A percentile compares a stretch with the other conserved stretches of the same genome.
These are phyloP conservation scores for Mus pahari DNA, from an alignment of 2,113 vertebrate genomes.

Conservation along the genomic window DNA sequence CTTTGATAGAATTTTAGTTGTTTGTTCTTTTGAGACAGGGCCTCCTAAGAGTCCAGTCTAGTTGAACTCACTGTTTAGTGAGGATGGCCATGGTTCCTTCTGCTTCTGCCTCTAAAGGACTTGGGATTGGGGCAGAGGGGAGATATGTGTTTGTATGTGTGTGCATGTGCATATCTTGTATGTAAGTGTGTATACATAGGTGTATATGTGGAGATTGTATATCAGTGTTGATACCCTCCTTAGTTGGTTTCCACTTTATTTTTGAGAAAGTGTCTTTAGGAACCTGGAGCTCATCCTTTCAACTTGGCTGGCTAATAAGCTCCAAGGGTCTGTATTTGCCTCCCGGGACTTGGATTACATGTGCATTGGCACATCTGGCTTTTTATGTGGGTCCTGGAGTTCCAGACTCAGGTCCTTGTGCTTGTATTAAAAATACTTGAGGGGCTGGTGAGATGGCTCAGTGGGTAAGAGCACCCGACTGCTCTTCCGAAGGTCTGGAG, in stretches of 20 bases:
- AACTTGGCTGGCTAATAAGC: not conserved
- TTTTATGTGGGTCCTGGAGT: not conserved
- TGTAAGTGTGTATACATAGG: not conserved
- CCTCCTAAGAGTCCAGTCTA: not conserved
- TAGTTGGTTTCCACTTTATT: not conserved
- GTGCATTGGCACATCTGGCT: not conserved
- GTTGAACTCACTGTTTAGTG: not conserved
- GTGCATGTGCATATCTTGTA: not conserved
- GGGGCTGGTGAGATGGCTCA: too few relatives aligned
- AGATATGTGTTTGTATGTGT: not conserved
- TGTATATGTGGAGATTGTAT: not conserved
- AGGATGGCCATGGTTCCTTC: not conserved
- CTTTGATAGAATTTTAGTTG: not conserved
- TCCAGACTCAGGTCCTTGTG: not conserved
- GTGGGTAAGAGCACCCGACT: too few relatives aligned
- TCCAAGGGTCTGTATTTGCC: not conserved
- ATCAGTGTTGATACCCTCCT: not conserved
- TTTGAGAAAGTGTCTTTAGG: not conserved
- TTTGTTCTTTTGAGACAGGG: not conserved
- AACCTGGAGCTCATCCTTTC: not conserved
- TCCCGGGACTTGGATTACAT: not conserved
- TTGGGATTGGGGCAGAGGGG: not conserved
- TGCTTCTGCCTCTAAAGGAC: not conserved
- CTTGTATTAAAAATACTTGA: too few relatives aligned
- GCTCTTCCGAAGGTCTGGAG: too few relatives aligned